Conservation (phyloP, 2,888 invertebrate genomes). For the Tetropium fuscum region DNA sequence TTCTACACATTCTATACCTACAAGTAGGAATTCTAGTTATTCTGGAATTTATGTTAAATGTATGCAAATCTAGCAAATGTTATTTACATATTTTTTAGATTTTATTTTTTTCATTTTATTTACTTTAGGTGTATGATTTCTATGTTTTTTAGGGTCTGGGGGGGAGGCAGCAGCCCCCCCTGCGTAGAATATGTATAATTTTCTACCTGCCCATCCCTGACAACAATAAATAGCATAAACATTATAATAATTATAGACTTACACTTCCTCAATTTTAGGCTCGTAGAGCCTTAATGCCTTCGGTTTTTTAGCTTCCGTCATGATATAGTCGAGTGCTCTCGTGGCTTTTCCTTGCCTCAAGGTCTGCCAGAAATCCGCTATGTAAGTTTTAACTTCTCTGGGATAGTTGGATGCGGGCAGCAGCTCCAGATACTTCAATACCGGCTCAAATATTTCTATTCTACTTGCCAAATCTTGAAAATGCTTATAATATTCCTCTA, state of each 20-base stretch:
- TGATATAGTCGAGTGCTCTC: slow-evolving; percentile 71
- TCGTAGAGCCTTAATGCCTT: slow-evolving; percentile 87
- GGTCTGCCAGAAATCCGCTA: slow-evolving; percentile 65
- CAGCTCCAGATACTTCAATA: slow-evolving; percentile 69
- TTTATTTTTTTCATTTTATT: too few species aligned
- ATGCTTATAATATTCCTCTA: slow-evolving; percentile 71
- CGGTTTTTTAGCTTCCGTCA: slow-evolving; percentile 77
- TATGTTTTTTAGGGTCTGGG: too few species aligned
- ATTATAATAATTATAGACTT: slow-evolving; percentile 68
- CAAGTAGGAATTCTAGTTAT: too few species aligned
- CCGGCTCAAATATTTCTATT: slow-evolving; percentile 68
- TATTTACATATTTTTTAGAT: too few species aligned
- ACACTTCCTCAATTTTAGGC: slow-evolving; percentile 87
- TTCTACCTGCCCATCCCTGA: too few species aligned
- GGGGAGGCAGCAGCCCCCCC: too few species aligned
- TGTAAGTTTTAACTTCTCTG: slow-evolving; percentile 66
- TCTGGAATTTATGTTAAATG: too few species aligned
- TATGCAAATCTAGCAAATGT: too few species aligned
- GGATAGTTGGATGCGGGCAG: slow-evolving; percentile 75
- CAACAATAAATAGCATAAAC: too few species aligned
- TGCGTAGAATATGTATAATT: too few species aligned
- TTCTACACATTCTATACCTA: too few species aligned
- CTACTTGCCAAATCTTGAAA: slow-evolving; percentile 62
- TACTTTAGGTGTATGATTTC: too few species aligned
- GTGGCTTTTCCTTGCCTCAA: slow-evolving; percentile 69